Percentiles rank a stretch among this genome's conserved stretches.
These are phyloP conservation scores for Oryzias sinensis DNA, from an alignment of 2,797 vertebrate genomes.

Conservation along the genomic window DNA sequence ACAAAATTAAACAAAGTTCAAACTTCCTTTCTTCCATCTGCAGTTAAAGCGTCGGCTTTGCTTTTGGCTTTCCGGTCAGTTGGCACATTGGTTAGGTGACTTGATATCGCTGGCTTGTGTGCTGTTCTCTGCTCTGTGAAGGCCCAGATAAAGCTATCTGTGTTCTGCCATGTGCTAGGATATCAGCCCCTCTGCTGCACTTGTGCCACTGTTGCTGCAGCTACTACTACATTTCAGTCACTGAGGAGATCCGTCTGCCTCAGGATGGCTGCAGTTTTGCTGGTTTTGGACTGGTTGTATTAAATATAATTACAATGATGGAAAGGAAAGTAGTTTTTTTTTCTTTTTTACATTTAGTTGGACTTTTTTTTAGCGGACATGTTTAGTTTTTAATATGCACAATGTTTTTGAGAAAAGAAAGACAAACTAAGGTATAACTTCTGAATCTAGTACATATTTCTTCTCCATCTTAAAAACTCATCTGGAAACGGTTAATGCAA, in stretches of 20 bases:
- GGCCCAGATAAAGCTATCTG: conserved; percentile 67
- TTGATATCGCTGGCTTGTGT: conserved; percentile 64
- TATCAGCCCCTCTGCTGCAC: conserved; percentile 56
- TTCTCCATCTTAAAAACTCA: no score
- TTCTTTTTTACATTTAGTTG: no score
- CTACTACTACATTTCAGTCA: conserved; percentile 29
- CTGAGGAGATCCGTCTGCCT: conserved; percentile 11
- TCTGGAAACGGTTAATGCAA: no score
- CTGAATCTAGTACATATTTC: no score
- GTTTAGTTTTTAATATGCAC: no score
- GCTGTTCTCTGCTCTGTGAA: conserved; percentile 51
- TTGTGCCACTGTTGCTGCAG: conserved; percentile 35
- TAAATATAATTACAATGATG: conserved; percentile 10
- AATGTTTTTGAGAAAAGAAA: no score
- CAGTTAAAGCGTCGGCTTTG: conserved; percentile 45
- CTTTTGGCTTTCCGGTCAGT: conserved; percentile 53
- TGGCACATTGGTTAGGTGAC: conserved; percentile 61
- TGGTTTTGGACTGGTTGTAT: conserved; percentile 5
- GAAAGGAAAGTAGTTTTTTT: background rate
- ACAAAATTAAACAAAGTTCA: conserved; percentile 32
- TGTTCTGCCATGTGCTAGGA: conserved; percentile 57
- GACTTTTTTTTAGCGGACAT: no score
- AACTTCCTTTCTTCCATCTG: conserved; percentile 41
- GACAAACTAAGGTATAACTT: no score
- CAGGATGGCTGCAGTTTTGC: conserved; percentile 15